phyloP scores from a whole-genome alignment of 2,888 invertebrate genomes.

The Diadromus collaris region DNA sequence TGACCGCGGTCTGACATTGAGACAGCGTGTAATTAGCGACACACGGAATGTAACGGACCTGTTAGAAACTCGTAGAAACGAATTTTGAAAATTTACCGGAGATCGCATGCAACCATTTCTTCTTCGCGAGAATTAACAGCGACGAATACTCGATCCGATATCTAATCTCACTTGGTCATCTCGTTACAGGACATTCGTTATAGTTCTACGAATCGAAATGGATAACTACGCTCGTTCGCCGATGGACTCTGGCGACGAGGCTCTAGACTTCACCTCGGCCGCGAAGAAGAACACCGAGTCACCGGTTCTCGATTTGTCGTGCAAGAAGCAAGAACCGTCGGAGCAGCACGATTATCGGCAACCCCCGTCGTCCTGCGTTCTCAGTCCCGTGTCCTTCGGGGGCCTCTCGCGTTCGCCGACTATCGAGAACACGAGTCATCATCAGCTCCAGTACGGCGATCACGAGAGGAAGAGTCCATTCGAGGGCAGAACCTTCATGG shows the following conservation, averaged over 20 bases:
- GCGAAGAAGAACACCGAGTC: constrained; percentile 54
- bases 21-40: neutral
- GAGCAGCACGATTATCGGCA: constrained; percentile 6
- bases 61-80: neutral
- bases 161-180: neutral
- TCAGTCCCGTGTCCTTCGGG: constrained; percentile 58
- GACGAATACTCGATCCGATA: neutral
- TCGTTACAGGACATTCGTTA: constrained; percentile 24
- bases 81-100: neutral
- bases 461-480: constrained; percentile 69
- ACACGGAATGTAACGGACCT: neutral
- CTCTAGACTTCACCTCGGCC: constrained; percentile 63
- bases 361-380: constrained; percentile 38
- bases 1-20: neutral
- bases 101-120: neutral
- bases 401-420: constrained; percentile 52
- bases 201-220: constrained; percentile 39
- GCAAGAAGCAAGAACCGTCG: constrained; percentile 63
- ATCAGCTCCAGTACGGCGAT: constrained; percentile 21
- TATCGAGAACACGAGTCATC: constrained; percentile 28
- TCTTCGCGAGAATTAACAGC: neutral
- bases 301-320: constrained; percentile 72
- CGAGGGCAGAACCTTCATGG: constrained; percentile 67
- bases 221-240: constrained; percentile 44
- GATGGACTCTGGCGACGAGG: constrained; percentile 50